Evolutionary conservation across 1,140 invertebrate species (phyloP), one percentile per base, ranked within the genome.

Genomic region (Penaeus japonicus): DNA sequence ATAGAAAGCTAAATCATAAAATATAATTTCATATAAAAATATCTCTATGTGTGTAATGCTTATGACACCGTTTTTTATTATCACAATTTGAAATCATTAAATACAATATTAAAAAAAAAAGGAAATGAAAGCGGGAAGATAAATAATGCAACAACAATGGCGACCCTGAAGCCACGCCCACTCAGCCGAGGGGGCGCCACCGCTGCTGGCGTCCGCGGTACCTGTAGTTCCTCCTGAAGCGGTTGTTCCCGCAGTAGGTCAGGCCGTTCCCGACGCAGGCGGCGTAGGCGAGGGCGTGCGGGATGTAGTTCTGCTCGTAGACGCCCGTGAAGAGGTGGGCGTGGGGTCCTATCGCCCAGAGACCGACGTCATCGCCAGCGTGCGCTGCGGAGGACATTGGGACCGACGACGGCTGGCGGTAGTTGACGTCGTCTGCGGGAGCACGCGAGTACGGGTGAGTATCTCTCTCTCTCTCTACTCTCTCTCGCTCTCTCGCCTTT

Each of bases 301-400:
- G 96, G 3, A 99, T 95, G 92, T 97, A 98, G 91, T 95, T 96
- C 92, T 99, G 97, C 92, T 99, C 97, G 91, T 98, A 97, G 0
- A 97, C 95, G 39, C 95, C 96, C 90, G 97, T 96, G 91, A 99
- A 96, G 4, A 99, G 93, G 93, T 99, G 97, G 0, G 97, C 95
- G 92, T 95, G 95, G 4, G 97, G 97, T 84, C 98, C 97, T 96
- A 91, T 54, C 39, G 97, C 96, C 93, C 96, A 97, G 89, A 97
- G 94, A n/a, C 94, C 93, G 0, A 98, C 97, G 92, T 98, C 97
- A 35, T 95, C 95, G 5, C 97, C 97, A 1, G 96, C 96, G 91
- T 98, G 97, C 75, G 94, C 96, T 89, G 96, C 94, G 30, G 95
- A 93, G 57, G 95, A 93, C 27, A 75, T 65, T 0, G 88, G 89